Evolutionary conservation across 2,797 vertebrate genomes (phyloP), one percentile per base, ranked within the genome.

Genomic region (Eulemur albifrons): DNA sequence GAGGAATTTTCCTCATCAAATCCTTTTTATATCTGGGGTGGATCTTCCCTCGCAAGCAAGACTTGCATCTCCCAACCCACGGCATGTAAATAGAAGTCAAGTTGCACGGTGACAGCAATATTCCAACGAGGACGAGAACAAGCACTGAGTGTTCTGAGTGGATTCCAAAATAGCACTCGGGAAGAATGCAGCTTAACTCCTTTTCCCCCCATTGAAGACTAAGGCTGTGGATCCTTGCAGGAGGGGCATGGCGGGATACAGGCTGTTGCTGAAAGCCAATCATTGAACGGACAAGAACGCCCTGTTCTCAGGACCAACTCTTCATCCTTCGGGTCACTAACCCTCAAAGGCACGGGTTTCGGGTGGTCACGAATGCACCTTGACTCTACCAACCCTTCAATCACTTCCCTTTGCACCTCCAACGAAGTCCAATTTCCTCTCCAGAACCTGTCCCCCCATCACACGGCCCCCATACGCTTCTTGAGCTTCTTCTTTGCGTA

Each of bases 1-100:
- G 17, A 67, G 63, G 63, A 67, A 14, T 17, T 32, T 54, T 57
- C 83, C 83, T 25, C 73, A 92, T 84, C 80, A 93, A 90, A 76
- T 67, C 13, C 65, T 54, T 20, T 59, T 88, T 27, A 12, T 75
- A 93, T n/a, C 85, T 94, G 80, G 17, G 86, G 27, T 32, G n/a
- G 35, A 63, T 89, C 54, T 86, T 97, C 80, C 40, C 79, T 77
- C 8, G 73, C 20, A 45, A 97, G 95, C 63, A 25, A 95, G 76
- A 95, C 32, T 95, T 25, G 32, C 11, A 63, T 63, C 25, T 73
- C 61, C 67, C 35, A 20, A 76, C 32, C n/a, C 23, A 89, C 94
- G n/a, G 43, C 20, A 32, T 73, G 6, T 0, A 43, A 43, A 94
- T 5, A 79, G 23, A 18, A 95, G 45, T 25, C 48, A 27, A 77